Evolutionary conservation across 2,888 invertebrate genomes (phyloP), one percentile per base, ranked within the genome.

Genomic region (Pardosa pseudoannulata): DNA sequence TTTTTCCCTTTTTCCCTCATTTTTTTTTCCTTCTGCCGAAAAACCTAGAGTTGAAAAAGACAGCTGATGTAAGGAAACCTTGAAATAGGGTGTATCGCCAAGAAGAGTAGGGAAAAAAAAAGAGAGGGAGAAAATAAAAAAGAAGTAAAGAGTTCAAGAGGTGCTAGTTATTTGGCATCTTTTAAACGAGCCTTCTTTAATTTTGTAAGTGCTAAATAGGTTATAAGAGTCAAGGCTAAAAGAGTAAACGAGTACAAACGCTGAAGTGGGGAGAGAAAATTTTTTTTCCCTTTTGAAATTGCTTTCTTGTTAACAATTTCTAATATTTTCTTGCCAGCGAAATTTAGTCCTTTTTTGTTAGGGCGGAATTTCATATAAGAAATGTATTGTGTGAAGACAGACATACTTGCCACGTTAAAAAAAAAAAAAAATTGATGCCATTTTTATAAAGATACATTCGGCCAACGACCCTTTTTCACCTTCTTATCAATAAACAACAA

Each of bases 81-180:
- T 82, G 75, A 75, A 76, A 82, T 71, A 65, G 62, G 70, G 75
- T 71, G 79, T 71, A 41, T 72, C 41, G 62, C 13, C 46, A 68
- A 31, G n/a, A 28, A 19, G 19, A 41, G 36, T 62, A 23, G 41
- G 41, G 41, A 64, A 56, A 75, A 13, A 71, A 0, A 28, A 65
- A n/a, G 19, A 27, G 29, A 32, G 64, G 29, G 56, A 16, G 46
- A 16, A 2, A 16, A 16, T 46, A 2, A 16, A 36, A 36, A 9
- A 16, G 46, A 16, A 16, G 16, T 2, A 16, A 16, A 46, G 16
- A 56, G 29, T 36, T 65, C 74, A 73, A 50, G 32, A 41, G 50
- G 46, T 70, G 64, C 82, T 71, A 64, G 75, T 82, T 82, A 82
- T 71, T 72, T 80, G 74, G 68, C 50, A 82, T 80, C 41, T 76